Percentiles rank a stretch among this genome's conserved stretches.
These are phyloP conservation scores for Asarcornis scutulata DNA, from an alignment of 2,113 vertebrate genomes.

Conservation along the genomic window DNA sequence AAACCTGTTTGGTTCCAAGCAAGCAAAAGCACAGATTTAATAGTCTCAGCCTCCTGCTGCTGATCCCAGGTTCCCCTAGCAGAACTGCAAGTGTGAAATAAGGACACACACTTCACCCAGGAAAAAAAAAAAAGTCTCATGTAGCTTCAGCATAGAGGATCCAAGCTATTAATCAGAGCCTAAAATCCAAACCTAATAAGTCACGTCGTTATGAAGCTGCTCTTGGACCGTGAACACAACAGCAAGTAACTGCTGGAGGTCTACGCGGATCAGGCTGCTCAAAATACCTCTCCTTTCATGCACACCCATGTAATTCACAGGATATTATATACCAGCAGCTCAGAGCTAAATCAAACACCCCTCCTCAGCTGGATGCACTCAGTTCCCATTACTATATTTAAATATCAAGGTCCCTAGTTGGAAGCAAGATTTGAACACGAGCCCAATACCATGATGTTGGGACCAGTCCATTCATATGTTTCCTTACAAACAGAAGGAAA, in stretches of 20 bases:
- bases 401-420: neutral
- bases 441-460: neutral
- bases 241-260: neutral
- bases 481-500: neutral
- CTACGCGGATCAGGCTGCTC: neutral
- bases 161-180: neutral
- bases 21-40: accelerated
- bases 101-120: neutral
- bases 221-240: neutral
- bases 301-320: neutral
- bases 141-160: neutral
- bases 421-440: neutral
- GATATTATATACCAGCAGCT: neutral
- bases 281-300: neutral
- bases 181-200: neutral
- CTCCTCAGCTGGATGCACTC: neutral
- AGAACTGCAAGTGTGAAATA: neutral
- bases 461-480: neutral
- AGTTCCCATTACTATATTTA: constrained; percentile 5
- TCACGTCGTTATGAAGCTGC: neutral
- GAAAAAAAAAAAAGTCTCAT: neutral
- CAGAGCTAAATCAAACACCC: neutral
- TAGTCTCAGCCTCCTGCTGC: neutral
- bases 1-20: neutral
- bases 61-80: neutral